phyloP scores from a whole-genome alignment of 1,140 invertebrate species.

The Diprion similis region DNA sequence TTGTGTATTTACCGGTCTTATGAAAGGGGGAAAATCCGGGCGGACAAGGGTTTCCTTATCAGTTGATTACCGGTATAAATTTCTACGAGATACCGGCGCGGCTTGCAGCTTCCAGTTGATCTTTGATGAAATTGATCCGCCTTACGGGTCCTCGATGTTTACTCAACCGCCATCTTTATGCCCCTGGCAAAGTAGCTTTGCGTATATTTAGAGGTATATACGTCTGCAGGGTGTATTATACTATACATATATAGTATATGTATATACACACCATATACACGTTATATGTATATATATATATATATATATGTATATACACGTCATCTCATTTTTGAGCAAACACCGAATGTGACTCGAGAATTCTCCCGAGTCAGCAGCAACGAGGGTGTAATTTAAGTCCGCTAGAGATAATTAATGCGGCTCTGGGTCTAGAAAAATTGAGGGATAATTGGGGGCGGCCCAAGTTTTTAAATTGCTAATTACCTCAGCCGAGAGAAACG shows the following conservation, averaged over 20 bases:
- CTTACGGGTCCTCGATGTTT: not conserved
- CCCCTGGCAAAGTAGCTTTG: not conserved
- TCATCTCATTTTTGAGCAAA: not conserved
- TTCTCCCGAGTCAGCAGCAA: constrained; percentile 1
- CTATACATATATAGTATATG: not conserved
- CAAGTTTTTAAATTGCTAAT: not conserved
- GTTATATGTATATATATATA: not conserved
- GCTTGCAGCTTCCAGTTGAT: too few species aligned
- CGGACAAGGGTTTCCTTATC: not conserved
- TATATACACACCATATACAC: not conserved
- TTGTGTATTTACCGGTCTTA: too few species aligned
- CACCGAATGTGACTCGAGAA: not conserved
- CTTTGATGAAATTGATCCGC: too few species aligned
- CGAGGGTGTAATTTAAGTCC: not conserved
- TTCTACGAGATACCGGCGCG: not conserved
- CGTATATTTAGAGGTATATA: not conserved
- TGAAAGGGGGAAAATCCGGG: too few species aligned
- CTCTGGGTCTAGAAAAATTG: constrained; percentile 1
- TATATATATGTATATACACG: not conserved
- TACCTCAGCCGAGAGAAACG: not conserved
- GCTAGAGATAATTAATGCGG: constrained; percentile 5
- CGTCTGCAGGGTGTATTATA: too few species aligned
- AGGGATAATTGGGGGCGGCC: constrained; percentile 6
- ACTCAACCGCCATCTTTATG: not conserved
- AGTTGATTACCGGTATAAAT: not conserved